A percentile compares a stretch with the other conserved stretches of the same genome.
Conservation (phyloP, 2,888 invertebrate genomes). For the Polymixis lichenea region DNA sequence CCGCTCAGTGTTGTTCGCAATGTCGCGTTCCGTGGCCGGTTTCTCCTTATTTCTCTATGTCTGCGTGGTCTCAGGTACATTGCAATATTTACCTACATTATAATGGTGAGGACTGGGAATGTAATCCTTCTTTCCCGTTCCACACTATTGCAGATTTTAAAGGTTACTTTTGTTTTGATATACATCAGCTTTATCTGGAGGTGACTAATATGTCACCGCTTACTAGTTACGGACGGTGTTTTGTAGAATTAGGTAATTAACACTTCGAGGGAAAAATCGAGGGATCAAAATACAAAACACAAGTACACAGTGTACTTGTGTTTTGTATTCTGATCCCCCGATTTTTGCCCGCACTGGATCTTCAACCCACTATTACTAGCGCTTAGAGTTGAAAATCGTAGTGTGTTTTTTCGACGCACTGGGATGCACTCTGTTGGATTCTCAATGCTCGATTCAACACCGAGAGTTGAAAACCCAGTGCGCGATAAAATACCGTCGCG, state of each 20-base stretch:
- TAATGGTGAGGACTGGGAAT: not conserved
- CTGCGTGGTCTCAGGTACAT: slow-evolving; percentile 45
- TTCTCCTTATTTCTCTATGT: slow-evolving; percentile 31
- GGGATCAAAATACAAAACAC: too few species aligned
- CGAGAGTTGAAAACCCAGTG: too few species aligned
- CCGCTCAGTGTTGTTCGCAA: slow-evolving; percentile 44
- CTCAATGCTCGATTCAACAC: too few species aligned
- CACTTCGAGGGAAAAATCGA: not conserved
- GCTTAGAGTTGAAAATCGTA: too few species aligned
- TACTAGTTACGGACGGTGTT: not conserved
- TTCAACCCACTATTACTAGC: too few species aligned
- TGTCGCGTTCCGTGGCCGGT: slow-evolving; percentile 56
- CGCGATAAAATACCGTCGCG: too few species aligned
- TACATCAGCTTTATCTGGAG: not conserved
- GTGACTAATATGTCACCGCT: not conserved
- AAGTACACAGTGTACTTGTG: not conserved
- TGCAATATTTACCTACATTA: slow-evolving; percentile 9
- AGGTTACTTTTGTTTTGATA: not conserved
- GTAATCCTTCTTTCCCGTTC: not conserved
- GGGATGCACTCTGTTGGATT: too few species aligned
- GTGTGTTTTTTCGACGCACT: too few species aligned
- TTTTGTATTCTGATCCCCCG: not conserved
- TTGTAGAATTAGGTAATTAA: not conserved
- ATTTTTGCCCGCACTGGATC: too few species aligned
- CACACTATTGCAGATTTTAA: not conserved